Evolutionary conservation across 2,888 invertebrate genomes (phyloP), one percentile per base, ranked within the genome.

Genomic region (Clanis bilineata): DNA sequence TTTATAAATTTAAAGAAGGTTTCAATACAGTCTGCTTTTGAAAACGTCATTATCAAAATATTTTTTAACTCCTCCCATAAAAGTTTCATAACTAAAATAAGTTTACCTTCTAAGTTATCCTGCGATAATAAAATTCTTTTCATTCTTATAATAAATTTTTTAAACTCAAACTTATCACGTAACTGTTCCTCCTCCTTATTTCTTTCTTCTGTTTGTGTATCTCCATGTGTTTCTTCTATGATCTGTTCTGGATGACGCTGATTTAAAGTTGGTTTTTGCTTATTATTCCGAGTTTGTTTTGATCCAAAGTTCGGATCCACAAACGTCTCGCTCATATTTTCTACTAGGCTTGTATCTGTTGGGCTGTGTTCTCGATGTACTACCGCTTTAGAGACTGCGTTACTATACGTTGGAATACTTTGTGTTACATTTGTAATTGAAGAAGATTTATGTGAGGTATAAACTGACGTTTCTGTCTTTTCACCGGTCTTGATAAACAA

Each of bases 1-100:
- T 60, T 60, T 5, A 56, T n/a, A 41, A 56, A 28, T 39, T 12
- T 39, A 25, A 60, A 56, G 41, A 56, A 5, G 10, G 15, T 51
- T 25, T 47, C 18, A 25, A 56, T 12, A 39, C 12, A 60, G 1
- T 44, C 39, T 47, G 3, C 47, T 4, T 44, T 39, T 18, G 22
- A 23, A 45, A 56, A 47, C 25, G 23, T 18, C 39, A 2, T 3
- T 22, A 10, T 15, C 12, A 60, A 21, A 3, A 60, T 7, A 3
- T 47, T 28, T 5, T 12, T 56, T 21, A 56, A n/a, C 41, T 41
- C 56, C 12, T 47, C 36, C 44, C 32, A 56, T 45, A 56, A 38
- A 3, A 55, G 9, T 23, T 59, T 59, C 25, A 56, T 15, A 6
- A 56, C 12, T 5, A 9, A 9, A 10, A 45, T 15, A 28, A 57